Evolutionary conservation across 2,888 invertebrate genomes (phyloP), one percentile per base, ranked within the genome.

Genomic region (Gnatocerus cornutus): DNA sequence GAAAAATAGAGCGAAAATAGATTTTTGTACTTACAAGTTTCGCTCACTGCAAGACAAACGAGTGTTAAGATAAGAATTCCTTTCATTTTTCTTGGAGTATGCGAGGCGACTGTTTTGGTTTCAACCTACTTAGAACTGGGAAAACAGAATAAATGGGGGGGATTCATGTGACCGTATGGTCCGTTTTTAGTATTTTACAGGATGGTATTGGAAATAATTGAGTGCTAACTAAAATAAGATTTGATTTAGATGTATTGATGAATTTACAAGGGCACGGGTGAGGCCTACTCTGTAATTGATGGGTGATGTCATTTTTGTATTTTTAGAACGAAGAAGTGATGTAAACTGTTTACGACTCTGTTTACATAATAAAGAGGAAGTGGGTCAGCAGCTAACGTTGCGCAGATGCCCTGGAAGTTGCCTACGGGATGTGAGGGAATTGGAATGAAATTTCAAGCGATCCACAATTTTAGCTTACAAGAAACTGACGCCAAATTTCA

Each of bases 281-380:
- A 46, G 16, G 7, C 46, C 46, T 16, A 16, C 9, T 16, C 16
- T 46, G 46, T 46, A 46, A 13, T 46, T 46, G 1, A 5, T 16
- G 1, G 46, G 8, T 46, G 46, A 16, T 46, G 46, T 46, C 46
- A 46, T 2, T 9, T n/a, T 9, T 21, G 14, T 46, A 46, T 46
- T 16, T 46, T 46, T 46, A 46, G 46, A 46, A 21, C 21, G n/a
- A 46, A 16, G 46, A 12, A 12, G 10, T 46, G 46, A 46, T 46
- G 46, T 46, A 46, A 46, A 12, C 6, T 10, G 12, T 41, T 41
- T 33, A 33, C 33, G 7, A 5, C 7, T 39, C 10, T 39, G 2
- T 41, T 41, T 41, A 41, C 41, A 41, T 41, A 41, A 41, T 37
- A 37, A 37, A 37, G 9, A n/a, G 37, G 13, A 41, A 12, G 41